A percentile compares a stretch with the other conserved stretches of the same genome.
Conservation (phyloP, 2,888 invertebrate species). For the Ophioninae sp. region DNA sequence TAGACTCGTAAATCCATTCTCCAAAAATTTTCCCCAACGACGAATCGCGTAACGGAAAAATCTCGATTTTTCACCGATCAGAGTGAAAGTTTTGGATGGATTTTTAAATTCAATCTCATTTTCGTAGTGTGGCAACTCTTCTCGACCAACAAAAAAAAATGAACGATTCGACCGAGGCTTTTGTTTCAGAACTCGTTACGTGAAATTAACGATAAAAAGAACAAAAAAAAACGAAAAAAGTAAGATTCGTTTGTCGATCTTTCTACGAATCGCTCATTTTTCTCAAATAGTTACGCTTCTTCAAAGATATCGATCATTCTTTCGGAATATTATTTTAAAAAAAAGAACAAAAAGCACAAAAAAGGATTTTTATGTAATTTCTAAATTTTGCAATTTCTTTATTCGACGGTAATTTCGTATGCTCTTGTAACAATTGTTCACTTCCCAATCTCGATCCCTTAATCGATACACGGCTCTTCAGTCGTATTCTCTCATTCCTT, state of each 20-base stretch:
- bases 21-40: no score
- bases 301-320: background rate
- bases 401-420: background rate
- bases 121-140: background rate
- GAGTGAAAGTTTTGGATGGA: background rate
- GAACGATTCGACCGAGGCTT: background rate
- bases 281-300: background rate
- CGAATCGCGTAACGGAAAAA: background rate
- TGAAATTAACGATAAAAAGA: background rate
- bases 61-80: background rate
- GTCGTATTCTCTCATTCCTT: background rate
- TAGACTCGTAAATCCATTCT: no score
- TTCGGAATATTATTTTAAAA: background rate
- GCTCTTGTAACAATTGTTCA: background rate
- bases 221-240: background rate
- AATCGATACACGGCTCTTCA: background rate
- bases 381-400: background rate
- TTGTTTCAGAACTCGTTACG: background rate
- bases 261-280: background rate
- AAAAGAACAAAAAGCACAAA: background rate
- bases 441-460: slow-evolving; percentile 3
- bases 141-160: background rate
- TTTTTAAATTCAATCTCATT: background rate
- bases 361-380: background rate
- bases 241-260: background rate